phyloP scores from a whole-genome alignment of 2,888 invertebrate genomes.

The Drosophila hamatofila region DNA sequence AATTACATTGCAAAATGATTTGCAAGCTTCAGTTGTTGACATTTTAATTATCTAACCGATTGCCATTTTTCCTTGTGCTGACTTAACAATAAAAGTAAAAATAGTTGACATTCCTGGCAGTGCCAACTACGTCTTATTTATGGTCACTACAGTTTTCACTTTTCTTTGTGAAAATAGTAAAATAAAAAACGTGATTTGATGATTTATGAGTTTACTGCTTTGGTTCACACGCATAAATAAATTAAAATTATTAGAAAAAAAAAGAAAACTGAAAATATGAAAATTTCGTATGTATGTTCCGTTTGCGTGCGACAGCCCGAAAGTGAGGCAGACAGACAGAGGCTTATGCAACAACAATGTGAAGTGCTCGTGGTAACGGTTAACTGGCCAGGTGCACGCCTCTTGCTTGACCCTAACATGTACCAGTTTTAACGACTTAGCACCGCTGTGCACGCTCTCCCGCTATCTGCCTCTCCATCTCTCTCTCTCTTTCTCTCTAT shows the following conservation, averaged over 20 bases:
- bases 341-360: slow-evolving; percentile 56
- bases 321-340: slow-evolving; percentile 19
- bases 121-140: slow-evolving; percentile 21
- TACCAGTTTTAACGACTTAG: slow-evolving; percentile 39
- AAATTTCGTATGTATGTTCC: slow-evolving; percentile 14
- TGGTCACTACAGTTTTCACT: slow-evolving; percentile 29
- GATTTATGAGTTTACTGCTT: slow-evolving; percentile 54
- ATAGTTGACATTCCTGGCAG: slow-evolving; percentile 9
- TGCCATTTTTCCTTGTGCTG: slow-evolving; percentile 4
- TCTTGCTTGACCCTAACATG: slow-evolving; percentile 41
- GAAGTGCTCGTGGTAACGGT: slow-evolving; percentile 25
- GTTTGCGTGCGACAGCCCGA: slow-evolving; percentile 51
- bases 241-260: slow-evolving; percentile 58
- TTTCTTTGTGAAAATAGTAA: slow-evolving; percentile 9
- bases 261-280: slow-evolving; percentile 37
- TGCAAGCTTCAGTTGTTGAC: slow-evolving; percentile 2
- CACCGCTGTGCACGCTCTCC: background rate
- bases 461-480: background rate
- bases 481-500: background rate
- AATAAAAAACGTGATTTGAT: slow-evolving; percentile 25
- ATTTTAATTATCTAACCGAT: slow-evolving; percentile 19
- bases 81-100: slow-evolving; percentile 8
- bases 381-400: slow-evolving; percentile 31
- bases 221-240: slow-evolving; percentile 74
- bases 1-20: slow-evolving; percentile 10